Evolutionary conservation across 2,113 vertebrate species (phyloP).

Genomic region (Todiramphus saurophagus): DNA sequence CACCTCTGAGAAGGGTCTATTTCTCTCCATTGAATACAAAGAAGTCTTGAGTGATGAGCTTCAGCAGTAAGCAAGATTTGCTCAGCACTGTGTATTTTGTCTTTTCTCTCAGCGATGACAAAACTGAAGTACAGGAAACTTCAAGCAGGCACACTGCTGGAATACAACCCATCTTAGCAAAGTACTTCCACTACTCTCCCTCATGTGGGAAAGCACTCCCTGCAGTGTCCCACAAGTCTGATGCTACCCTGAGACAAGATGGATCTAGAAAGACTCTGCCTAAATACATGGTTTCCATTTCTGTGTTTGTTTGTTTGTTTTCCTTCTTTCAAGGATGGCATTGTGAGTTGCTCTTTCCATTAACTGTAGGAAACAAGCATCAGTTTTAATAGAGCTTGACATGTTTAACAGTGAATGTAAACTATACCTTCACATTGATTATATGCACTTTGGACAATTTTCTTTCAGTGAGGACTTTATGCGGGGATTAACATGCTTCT

Average conservation of each 20-base stretch:
- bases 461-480: background rate
- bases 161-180: background rate
- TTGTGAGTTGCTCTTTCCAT: background rate
- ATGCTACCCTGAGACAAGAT: background rate
- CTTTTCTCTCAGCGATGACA: background rate
- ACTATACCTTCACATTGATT: constrained; percentile 26
- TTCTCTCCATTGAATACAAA: background rate
- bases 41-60: background rate
- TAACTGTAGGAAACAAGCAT: constrained; percentile 28
- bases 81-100: background rate
- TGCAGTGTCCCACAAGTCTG: background rate
- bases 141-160: background rate
- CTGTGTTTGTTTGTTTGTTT: background rate
- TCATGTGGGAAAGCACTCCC: background rate
- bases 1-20: background rate
- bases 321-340: background rate
- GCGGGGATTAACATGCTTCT: background rate
- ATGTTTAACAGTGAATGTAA: constrained; percentile 16
- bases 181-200: background rate
- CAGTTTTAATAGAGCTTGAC: constrained; percentile 33
- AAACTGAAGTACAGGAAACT: background rate
- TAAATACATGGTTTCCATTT: background rate
- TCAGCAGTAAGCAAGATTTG: background rate
- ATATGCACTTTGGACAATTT: constrained; percentile 46
- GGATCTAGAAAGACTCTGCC: background rate